Conservation (phyloP, 2,113 vertebrate species). For the Platycercus adscitus region DNA sequence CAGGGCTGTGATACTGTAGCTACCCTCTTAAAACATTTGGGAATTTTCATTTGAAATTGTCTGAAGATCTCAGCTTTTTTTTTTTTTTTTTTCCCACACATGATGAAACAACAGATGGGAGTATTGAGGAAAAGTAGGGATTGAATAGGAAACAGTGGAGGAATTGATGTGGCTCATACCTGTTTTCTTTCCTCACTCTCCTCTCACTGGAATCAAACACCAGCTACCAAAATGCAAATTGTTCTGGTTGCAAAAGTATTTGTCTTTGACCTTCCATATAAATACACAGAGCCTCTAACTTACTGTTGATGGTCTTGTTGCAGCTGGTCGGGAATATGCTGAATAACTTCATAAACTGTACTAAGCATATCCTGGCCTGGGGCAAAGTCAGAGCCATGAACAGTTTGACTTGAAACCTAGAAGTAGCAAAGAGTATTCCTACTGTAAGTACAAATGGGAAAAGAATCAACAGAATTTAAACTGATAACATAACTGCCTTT, state of each 20-base stretch:
- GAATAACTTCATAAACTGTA: conserved; percentile 81
- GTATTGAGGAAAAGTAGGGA: not conserved
- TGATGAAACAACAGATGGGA: not conserved
- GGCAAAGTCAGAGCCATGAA: conserved; percentile 32
- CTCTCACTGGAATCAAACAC: not conserved
- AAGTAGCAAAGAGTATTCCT: conserved; percentile 16
- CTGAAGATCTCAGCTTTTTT: not conserved
- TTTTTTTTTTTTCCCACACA: not conserved
- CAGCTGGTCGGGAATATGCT: conserved; percentile 70
- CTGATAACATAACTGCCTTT: not conserved
- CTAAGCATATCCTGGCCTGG: conserved; percentile 59
- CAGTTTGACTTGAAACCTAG: conserved; percentile 63
- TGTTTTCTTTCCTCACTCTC: not conserved
- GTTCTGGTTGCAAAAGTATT: not conserved
- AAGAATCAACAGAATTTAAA: not conserved
- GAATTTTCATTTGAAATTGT: not conserved
- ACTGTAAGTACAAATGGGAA: not conserved
- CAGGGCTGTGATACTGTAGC: not conserved
- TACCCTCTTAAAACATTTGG: not conserved
- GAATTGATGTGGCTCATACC: not conserved
- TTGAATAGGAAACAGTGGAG: not conserved
- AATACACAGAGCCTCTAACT: conserved; percentile 12
- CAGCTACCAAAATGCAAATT: not conserved
- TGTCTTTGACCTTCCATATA: not conserved
- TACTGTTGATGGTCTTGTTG: conserved; percentile 67